Conservation (phyloP, 2,797 vertebrate genomes). For the Champsocephalus esox region DNA sequence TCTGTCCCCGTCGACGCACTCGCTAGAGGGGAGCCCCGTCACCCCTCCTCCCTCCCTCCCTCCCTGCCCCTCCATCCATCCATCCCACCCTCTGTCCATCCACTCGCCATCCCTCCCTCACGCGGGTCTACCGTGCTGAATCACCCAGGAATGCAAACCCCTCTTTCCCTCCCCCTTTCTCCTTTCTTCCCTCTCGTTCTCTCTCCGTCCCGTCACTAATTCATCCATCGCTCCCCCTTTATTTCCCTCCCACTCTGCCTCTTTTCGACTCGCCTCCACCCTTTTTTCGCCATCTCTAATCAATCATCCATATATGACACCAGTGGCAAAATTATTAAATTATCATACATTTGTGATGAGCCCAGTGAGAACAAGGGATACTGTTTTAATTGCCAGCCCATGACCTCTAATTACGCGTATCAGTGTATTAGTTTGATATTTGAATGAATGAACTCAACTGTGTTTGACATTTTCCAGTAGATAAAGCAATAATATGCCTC, state of each 20-base stretch:
- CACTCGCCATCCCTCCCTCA: constrained; percentile 71
- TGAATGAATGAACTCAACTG: constrained; percentile 72
- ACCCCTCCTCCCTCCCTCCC: constrained; percentile 68
- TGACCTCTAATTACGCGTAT: constrained; percentile 81
- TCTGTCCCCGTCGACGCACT: constrained; percentile 85
- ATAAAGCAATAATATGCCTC: constrained; percentile 68
- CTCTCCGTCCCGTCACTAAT: constrained; percentile 72
- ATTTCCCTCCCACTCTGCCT: constrained; percentile 63
- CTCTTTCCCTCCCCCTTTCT: constrained; percentile 10
- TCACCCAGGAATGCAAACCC: constrained; percentile 82
- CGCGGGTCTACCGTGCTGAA: constrained; percentile 81
- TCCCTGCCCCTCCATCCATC: constrained; percentile 58
- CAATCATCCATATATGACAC: constrained; percentile 81
- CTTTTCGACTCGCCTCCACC: constrained; percentile 58
- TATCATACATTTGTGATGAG: constrained; percentile 78
- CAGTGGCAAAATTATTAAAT: constrained; percentile 78
- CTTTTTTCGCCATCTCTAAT: constrained; percentile 71
- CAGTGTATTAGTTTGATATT: constrained; percentile 81
- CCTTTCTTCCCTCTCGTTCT: constrained; percentile 50
- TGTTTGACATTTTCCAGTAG: constrained; percentile 77
- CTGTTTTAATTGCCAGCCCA: constrained; percentile 79
- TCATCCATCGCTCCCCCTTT: constrained; percentile 56
- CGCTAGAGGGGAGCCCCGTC: constrained; percentile 77
- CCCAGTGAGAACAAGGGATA: constrained; percentile 73
- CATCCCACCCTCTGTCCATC: constrained; percentile 77